These are phyloP conservation scores for Gallinago paraguaiae DNA, from an alignment of 2,113 vertebrate genomes.

Conservation along the genomic window DNA sequence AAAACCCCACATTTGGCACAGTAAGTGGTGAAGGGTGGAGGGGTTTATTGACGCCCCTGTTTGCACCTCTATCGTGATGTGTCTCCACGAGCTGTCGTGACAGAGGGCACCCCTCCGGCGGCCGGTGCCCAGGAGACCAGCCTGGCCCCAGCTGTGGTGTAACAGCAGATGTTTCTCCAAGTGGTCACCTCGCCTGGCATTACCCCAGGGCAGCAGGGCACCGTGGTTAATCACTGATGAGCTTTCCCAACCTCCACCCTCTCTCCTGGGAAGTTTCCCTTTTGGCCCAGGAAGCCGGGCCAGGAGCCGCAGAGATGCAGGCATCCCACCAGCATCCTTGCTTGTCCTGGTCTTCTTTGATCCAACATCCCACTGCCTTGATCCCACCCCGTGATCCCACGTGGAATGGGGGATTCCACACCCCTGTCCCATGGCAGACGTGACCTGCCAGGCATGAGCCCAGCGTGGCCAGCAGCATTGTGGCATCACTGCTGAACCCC, in stretches of 20 bases:
- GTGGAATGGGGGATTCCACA: too few relatives aligned
- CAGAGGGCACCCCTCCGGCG: background rate
- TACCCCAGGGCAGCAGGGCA: background rate
- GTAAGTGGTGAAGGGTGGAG: background rate
- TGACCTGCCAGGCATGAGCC: rapidly evolving
- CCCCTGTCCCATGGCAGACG: rapidly evolving
- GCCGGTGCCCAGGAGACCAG: rapidly evolving
- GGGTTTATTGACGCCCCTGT: too few relatives aligned
- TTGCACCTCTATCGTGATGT: background rate
- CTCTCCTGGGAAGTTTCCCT: background rate
- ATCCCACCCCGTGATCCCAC: too few relatives aligned
- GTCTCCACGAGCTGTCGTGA: rapidly evolving
- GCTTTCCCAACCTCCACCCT: background rate
- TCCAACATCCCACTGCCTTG: background rate
- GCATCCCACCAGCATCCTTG: background rate
- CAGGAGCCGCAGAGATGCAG: background rate
- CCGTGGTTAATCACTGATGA: background rate
- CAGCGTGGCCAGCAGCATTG: rapidly evolving
- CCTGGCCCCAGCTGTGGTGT: background rate
- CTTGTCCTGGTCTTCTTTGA: too few relatives aligned
- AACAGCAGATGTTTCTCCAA: background rate
- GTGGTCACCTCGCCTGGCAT: background rate
- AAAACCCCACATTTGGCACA: background rate
- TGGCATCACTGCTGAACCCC: too few relatives aligned
- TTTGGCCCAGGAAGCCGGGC: background rate